Base-by-base conservation (phyloP, 2,888 invertebrate species). In the Strigamia crassipes region DNA sequence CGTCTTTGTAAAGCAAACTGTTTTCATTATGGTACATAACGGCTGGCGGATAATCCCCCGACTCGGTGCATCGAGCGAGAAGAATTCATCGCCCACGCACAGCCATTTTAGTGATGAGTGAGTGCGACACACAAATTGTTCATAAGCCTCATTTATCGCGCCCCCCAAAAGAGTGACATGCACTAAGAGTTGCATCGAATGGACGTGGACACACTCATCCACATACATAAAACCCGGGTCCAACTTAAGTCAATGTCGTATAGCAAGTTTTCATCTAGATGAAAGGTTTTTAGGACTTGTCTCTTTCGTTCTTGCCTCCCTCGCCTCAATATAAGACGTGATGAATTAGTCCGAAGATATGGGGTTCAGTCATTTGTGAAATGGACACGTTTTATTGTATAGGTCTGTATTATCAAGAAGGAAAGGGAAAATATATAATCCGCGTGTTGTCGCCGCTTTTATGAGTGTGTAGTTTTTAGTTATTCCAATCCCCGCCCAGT, bases 121-220 rank as follows among this genome's bases (percentile, higher is more conserved):
- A 73, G 73, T 73, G 73, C 73, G 73, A 73, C 73, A 73, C 73
- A 73, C 73, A 73, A 73, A 73, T 73, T 73, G 73, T 73, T 73
- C 73, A 73, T 73, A 73, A 73, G 73, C 73, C 73, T 73, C 73
- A 73, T 73, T 73, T 73, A 73, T 73, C 73, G 73, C 73, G 73
- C 73, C 73, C 46, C 46, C 73, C 73, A 73, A 73, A 73, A 73
- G 73, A 73, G 73, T 73, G 73, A 73, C 73, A 31, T 73, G 73
- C 31, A 73, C 31, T 73, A 73, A 73, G 73, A 73, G 73, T 73
- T 73, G 73, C 73, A 31, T 73, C 73, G 31, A 73, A 73, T 73
- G 73, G 73, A 73, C 73, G 73, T 73, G 73, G 73, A 27, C 73
- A 73, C 73, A 73, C 73, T 73, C 73, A 73, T 23, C 56, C 73